These are phyloP conservation scores for Neogobius melanostomus DNA, from an alignment of 2,113 vertebrate genomes.

Conservation along the genomic window DNA sequence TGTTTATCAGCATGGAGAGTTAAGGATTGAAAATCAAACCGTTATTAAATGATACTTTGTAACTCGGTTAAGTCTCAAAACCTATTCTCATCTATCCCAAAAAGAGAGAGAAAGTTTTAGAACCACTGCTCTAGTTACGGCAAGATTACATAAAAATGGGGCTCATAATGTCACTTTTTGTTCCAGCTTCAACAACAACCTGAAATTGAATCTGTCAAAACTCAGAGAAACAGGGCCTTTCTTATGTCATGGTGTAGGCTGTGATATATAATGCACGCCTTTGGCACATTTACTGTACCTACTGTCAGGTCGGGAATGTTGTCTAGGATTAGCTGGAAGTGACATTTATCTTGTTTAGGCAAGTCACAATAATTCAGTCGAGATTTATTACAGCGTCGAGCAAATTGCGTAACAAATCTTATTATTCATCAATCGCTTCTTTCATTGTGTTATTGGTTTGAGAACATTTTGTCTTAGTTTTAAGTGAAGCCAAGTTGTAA, in stretches of 20 bases:
- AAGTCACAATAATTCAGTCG: not conserved
- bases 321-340: not conserved
- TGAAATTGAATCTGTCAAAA: not conserved
- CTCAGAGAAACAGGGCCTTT: not conserved
- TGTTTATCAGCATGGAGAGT: too few species aligned
- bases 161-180: not conserved
- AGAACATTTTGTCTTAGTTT: too few species aligned
- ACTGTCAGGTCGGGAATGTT: not conserved
- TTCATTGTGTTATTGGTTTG: not conserved
- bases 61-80: too few species aligned
- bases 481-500: too few species aligned
- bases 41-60: too few species aligned
- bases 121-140: too few species aligned
- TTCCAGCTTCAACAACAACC: not conserved
- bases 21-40: too few species aligned
- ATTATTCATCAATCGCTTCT: not conserved
- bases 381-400: not conserved
- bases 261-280: not conserved
- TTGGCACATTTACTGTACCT: slow-evolving; percentile 1
- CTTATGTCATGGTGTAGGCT: not conserved
- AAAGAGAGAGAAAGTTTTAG: too few species aligned
- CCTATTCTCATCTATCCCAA: too few species aligned
- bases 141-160: not conserved
- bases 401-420: not conserved
- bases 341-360: not conserved